phyloP scores from a whole-genome alignment of 1,140 invertebrate genomes.

The Listronotus bonariensis region DNA sequence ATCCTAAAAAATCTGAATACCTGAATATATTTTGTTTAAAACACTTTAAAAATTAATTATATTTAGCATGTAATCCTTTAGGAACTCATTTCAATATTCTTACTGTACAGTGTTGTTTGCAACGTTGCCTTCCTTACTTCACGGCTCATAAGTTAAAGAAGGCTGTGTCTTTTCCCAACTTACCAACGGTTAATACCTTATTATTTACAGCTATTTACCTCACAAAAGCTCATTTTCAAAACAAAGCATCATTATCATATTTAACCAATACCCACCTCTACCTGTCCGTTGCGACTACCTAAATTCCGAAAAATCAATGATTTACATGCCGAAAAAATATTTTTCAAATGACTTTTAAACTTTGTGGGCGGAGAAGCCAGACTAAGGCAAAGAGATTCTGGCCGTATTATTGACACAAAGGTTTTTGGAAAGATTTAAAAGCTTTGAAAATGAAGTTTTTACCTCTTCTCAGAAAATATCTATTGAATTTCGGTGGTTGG shows the following conservation, averaged over 20 bases:
- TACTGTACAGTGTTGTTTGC: too few species aligned
- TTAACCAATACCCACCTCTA: conserved; percentile 3
- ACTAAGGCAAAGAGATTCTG: background rate
- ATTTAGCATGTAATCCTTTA: too few species aligned
- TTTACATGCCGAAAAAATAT: conserved; percentile 4
- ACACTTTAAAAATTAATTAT: too few species aligned
- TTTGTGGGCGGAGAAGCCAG: conserved; percentile 7
- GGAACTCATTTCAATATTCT: too few species aligned
- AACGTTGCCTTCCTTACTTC: too few species aligned
- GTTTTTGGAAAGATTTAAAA: conserved; percentile 9
- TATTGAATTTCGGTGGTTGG: background rate
- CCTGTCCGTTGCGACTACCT: conserved; percentile 6
- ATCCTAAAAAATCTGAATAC: too few species aligned
- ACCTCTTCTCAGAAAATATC: conserved; percentile 3
- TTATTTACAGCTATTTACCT: background rate
- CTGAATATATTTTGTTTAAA: too few species aligned
- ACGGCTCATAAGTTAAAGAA: too few species aligned
- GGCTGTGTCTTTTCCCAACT: background rate
- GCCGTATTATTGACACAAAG: conserved; percentile 17
- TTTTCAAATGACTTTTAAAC: conserved; percentile 20
- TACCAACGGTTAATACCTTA: background rate
- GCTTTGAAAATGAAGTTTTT: background rate
- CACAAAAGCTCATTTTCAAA: background rate
- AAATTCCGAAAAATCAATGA: background rate
- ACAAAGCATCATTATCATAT: conserved; percentile 8